Evolutionary conservation across 1,140 invertebrate genomes (phyloP), one percentile per base, ranked within the genome.

Genomic region (Periplaneta americana): DNA sequence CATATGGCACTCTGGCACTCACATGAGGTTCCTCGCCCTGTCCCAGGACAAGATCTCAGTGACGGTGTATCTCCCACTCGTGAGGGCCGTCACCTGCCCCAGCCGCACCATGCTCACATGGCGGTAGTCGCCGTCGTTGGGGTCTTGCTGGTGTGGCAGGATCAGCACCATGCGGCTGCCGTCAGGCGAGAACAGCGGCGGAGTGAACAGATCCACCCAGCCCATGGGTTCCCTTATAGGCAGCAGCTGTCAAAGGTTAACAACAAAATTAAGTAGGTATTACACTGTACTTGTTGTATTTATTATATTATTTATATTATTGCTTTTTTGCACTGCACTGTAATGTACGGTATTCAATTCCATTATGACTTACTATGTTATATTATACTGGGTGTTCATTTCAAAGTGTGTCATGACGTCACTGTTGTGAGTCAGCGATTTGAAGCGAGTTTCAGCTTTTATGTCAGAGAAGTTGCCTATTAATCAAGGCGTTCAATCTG

Each of bases 191-290:
- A 92, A 91, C 48, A 90, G 85, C 3, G 92, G 92, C 22, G 92
- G 90, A 75, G 90, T 89, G 79, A 88, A 86, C 13, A 89, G 83
- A 74, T 95, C 93, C 22, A 96, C 89, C 95, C 95, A 96, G 79
- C 94, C 94, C n/a, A 90, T 87, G 75, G 31, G 2, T 37, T 81
- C 81, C 22, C 32, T 11, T 34, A 57, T 34, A 57, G 66, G 34
- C 33, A 48, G 76, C 8, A 80, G 9, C 80, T 80, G 80, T 17
- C 34, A 32, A 80, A 66, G 1, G 22, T 32, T 6, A 86, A 86
- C 86, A 82, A n/a, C 22, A 83, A 78, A 66, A n/a, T n/a, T n/a
- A n/a, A n/a, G n/a, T n/a, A n/a, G n/a, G n/a, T n/a, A n/a, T n/a
- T n/a, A n/a, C n/a, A n/a, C n/a, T n/a, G n/a, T n/a, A n/a, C n/a